A percentile compares a stretch with the other conserved stretches of the same genome.
These are phyloP conservation scores for Hippocampus mohnikei DNA, from an alignment of 2,113 vertebrate genomes.

Conservation along the genomic window DNA sequence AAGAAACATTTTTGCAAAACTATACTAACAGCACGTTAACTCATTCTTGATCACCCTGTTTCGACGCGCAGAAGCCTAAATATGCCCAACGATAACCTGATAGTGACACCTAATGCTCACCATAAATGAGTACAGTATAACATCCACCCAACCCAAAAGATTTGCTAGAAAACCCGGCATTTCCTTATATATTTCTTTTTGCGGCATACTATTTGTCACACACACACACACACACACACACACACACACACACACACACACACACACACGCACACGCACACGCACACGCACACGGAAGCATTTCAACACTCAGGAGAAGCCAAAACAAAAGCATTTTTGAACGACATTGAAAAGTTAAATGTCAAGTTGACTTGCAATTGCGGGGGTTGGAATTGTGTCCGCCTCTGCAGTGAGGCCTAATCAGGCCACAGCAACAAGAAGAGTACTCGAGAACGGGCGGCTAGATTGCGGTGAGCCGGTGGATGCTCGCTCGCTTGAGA, in stretches of 20 bases:
- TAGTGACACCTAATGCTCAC: slow-evolving; percentile 14
- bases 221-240: no score
- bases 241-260: no score
- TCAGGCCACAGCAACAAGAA: slow-evolving; percentile 34
- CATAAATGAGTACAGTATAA: background rate
- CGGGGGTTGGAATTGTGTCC: background rate
- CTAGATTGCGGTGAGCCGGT: slow-evolving; percentile 17
- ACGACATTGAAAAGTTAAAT: slow-evolving; percentile 35
- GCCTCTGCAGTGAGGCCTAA: slow-evolving; percentile 15
- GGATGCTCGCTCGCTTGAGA: background rate
- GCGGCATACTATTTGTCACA: background rate
- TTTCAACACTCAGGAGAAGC: slow-evolving; percentile 25
- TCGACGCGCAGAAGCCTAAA: slow-evolving; percentile 27
- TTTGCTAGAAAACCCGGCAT: background rate
- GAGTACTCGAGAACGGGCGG: slow-evolving; percentile 18
- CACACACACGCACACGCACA: no score
- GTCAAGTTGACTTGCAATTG: slow-evolving; percentile 24
- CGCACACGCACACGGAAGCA: background rate
- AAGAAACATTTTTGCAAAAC: slow-evolving; percentile 25
- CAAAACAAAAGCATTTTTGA: slow-evolving; percentile 34
- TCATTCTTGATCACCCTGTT: slow-evolving; percentile 46
- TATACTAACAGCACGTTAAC: slow-evolving; percentile 36
- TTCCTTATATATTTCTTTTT: background rate
- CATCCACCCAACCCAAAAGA: background rate
- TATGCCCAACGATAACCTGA: slow-evolving; percentile 26